Percentiles rank a stretch among this genome's conserved stretches.
These are phyloP conservation scores for Zeugodacus cucurbitae DNA, from an alignment of 1,140 invertebrate species.

Conservation along the genomic window DNA sequence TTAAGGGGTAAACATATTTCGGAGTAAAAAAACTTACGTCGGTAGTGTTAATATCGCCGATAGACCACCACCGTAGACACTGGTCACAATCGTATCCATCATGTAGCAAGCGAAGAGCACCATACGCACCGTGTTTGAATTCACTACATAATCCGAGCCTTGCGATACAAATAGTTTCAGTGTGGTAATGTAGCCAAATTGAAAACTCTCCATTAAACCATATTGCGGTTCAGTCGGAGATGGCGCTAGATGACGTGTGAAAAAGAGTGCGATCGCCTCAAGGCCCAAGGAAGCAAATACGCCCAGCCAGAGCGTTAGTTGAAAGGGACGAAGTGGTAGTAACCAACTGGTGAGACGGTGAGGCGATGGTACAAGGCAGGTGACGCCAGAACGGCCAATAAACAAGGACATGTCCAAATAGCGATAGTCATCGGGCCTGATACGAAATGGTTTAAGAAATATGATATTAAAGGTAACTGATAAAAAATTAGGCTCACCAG, in stretches of 20 bases:
- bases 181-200: constrained; percentile 52
- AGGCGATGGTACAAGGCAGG: constrained; percentile 56
- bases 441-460: not conserved
- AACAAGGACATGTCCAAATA: constrained; percentile 54
- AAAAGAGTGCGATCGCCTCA: constrained; percentile 49
- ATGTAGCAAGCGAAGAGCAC: constrained; percentile 56
- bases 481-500: constrained; percentile 20
- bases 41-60: constrained; percentile 57
- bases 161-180: constrained; percentile 60
- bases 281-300: constrained; percentile 49
- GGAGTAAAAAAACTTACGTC: constrained; percentile 33
- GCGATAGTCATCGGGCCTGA: not conserved
- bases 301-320: constrained; percentile 53
- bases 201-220: constrained; percentile 45
- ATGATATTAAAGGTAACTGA: not conserved
- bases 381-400: constrained; percentile 57
- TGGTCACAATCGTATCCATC: constrained; percentile 60
- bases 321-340: constrained; percentile 55
- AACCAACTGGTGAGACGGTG: constrained; percentile 54
- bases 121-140: constrained; percentile 51
- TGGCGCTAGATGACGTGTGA: constrained; percentile 44
- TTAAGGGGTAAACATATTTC: not conserved
- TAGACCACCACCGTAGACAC: constrained; percentile 58
- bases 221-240: not conserved
- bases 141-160: constrained; percentile 52